phyloP scores from a whole-genome alignment of 2,113 vertebrate species.

The Mola mola region DNA sequence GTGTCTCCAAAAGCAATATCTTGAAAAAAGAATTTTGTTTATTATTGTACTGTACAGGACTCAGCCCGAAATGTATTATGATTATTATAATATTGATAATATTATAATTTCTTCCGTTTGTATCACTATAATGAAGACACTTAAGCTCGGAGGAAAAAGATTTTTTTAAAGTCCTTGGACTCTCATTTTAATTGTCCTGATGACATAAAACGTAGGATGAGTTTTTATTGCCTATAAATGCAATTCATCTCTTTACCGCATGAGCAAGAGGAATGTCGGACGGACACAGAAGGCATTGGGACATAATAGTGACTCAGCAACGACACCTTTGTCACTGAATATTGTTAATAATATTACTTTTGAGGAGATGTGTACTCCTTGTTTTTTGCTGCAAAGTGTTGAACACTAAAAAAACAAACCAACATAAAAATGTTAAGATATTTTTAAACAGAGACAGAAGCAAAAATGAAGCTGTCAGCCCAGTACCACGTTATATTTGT shows the following conservation, averaged over 20 bases:
- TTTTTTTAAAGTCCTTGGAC: conserved; percentile 71
- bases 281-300: conserved; percentile 71
- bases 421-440: conserved; percentile 84
- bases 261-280: conserved; percentile 74
- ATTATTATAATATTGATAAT: conserved; percentile 79
- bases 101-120: conserved; percentile 81
- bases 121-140: conserved; percentile 82
- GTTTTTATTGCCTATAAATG: conserved; percentile 75
- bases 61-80: conserved; percentile 86
- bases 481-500: conserved; percentile 77
- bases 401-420: conserved; percentile 89
- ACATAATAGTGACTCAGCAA: conserved; percentile 68
- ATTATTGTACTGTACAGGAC: conserved; percentile 86
- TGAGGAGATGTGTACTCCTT: conserved; percentile 77
- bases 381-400: conserved; percentile 86
- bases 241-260: conserved; percentile 75
- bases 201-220: conserved; percentile 65
- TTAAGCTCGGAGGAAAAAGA: conserved; percentile 73
- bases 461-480: conserved; percentile 71
- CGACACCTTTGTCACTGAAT: conserved; percentile 78
- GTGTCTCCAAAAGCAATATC: conserved; percentile 87
- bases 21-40: conserved; percentile 84
- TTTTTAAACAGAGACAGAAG: conserved; percentile 78
- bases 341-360: conserved; percentile 83
- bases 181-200: conserved; percentile 67